phyloP scores from a whole-genome alignment of 2,113 vertebrate species.

The Ovibos moschatus region DNA sequence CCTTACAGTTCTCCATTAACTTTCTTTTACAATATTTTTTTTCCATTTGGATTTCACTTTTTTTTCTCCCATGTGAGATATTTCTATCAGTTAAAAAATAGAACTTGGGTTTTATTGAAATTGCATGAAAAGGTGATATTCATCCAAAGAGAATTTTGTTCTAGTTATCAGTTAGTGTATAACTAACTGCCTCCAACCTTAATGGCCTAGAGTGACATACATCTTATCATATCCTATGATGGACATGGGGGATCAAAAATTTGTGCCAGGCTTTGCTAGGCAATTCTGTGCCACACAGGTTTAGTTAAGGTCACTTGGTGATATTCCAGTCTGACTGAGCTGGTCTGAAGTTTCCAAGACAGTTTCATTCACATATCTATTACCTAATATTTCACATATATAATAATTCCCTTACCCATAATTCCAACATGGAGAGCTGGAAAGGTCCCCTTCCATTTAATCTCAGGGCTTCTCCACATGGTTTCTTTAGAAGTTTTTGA shows the following conservation, averaged over 20 bases:
- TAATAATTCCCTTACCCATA: neutral
- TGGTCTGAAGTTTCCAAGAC: neutral
- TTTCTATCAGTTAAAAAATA: neutral
- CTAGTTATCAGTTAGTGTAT: neutral
- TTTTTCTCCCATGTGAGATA: neutral
- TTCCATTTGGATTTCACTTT: neutral
- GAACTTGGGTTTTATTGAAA: neutral
- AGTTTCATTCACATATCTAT: neutral
- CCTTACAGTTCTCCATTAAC: neutral
- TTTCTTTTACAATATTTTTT: neutral
- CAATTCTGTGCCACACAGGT: neutral
- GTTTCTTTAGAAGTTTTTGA: neutral
- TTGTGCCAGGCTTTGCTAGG: accelerated
- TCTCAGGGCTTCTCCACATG: neutral
- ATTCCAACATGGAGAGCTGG: neutral
- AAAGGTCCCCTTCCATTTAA: neutral
- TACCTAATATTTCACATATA: neutral
- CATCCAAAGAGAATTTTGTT: neutral
- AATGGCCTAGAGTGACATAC: neutral
- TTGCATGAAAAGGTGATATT: neutral
- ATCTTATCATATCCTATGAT: neutral
- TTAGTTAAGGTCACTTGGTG: neutral
- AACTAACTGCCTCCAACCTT: neutral
- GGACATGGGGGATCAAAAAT: neutral
- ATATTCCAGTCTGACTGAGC: neutral